Evolutionary conservation across 1,140 invertebrate species (phyloP).

Genomic region (Ganaspis sp.): DNA sequence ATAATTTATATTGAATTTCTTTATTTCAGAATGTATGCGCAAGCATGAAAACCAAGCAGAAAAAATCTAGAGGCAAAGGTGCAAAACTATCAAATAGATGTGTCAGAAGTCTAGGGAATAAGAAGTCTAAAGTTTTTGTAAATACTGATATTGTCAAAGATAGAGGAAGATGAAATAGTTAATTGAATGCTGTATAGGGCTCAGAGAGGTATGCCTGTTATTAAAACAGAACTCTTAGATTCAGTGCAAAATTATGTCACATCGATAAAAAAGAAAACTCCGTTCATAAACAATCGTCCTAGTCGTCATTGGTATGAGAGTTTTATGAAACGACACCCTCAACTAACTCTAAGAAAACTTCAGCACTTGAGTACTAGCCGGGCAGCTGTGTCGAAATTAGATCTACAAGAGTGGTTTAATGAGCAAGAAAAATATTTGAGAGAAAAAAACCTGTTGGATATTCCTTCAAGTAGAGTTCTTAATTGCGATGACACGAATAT

Average conservation of each 20-base stretch:
- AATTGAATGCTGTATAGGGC: background rate
- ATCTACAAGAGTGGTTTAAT: background rate
- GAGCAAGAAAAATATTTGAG: background rate
- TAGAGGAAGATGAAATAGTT: background rate
- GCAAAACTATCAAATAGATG: no score
- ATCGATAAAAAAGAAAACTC: background rate
- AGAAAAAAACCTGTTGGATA: background rate
- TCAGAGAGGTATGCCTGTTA: background rate
- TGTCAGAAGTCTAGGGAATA: no score
- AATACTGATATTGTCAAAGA: background rate
- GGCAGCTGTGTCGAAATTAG: background rate
- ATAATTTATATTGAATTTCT: no score
- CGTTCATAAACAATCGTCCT: slow-evolving; percentile 14
- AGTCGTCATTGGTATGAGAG: slow-evolving; percentile 17
- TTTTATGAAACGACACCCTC: slow-evolving; percentile 13
- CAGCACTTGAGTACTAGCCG: background rate
- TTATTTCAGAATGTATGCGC: no score
- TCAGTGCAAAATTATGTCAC: background rate
- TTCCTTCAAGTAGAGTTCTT: background rate
- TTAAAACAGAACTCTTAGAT: slow-evolving; percentile 10
- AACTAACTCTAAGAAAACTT: slow-evolving; percentile 16
- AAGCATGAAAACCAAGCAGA: no score
- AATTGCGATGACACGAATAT: background rate
- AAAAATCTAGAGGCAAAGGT: no score
- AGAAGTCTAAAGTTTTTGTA: no score